Percentiles rank a stretch among this genome's conserved stretches.
Conservation (phyloP, 2,888 invertebrate genomes). For the Oscheius myriophilus region DNA sequence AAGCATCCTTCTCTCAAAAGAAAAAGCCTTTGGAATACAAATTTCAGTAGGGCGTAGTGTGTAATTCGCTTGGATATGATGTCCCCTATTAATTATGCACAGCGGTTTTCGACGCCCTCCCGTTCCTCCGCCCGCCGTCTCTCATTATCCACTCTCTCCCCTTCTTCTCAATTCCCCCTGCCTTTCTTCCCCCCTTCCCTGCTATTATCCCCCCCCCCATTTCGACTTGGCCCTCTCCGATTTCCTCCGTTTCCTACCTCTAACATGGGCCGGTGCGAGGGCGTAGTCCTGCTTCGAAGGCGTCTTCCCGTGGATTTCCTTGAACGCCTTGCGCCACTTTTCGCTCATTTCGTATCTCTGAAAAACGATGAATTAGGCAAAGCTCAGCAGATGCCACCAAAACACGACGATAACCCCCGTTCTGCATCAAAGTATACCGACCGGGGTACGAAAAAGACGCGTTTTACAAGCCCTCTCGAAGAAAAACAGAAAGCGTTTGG, state of each 20-base stretch:
- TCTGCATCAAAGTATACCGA: too few species aligned
- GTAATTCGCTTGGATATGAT: too few species aligned
- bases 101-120: slow-evolving; percentile 12
- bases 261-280: slow-evolving; percentile 42
- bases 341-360: slow-evolving; percentile 15
- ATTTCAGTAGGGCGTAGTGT: too few species aligned
- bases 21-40: too few species aligned
- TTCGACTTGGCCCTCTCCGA: not conserved
- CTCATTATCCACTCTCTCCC: too few species aligned
- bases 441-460: too few species aligned
- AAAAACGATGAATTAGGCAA: slow-evolving; percentile 7
- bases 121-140: not conserved
- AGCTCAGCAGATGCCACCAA: not conserved
- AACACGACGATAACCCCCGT: too few species aligned
- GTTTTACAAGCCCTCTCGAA: too few species aligned
- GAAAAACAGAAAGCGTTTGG: too few species aligned
- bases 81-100: not conserved
- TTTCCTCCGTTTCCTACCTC: slow-evolving; percentile 30
- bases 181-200: not conserved
- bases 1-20: too few species aligned
- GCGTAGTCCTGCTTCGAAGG: slow-evolving; percentile 47
- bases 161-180: not conserved
- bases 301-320: slow-evolving; percentile 53
- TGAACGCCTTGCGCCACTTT: slow-evolving; percentile 51
- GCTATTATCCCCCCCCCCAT: not conserved